These are phyloP conservation scores for Gephyroberyx darwinii DNA, from an alignment of 2,797 vertebrate genomes.

Conservation along the genomic window DNA sequence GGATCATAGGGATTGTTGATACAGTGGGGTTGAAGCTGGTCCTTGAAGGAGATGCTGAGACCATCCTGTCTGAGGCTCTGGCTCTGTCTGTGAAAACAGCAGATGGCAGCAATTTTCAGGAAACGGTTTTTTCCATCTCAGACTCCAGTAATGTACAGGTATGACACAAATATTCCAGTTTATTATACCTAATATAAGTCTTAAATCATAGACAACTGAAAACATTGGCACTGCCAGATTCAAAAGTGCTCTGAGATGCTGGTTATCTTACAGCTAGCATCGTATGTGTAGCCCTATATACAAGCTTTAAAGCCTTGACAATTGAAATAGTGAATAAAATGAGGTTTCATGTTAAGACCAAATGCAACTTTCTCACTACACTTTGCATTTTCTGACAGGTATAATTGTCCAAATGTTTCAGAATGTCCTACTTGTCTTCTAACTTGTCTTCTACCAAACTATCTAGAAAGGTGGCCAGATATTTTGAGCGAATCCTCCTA, in stretches of 20 bases:
- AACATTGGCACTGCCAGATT: no score
- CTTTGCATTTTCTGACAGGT: background rate
- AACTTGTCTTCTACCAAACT: background rate
- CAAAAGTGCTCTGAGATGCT: no score
- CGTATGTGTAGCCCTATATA: no score
- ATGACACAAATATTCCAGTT: background rate
- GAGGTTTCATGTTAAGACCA: background rate
- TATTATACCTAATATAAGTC: background rate
- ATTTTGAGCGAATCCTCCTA: no score
- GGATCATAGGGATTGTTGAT: constrained; percentile 90
- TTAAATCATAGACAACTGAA: no score
- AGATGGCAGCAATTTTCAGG: constrained; percentile 79
- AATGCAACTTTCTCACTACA: background rate
- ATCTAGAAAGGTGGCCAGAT: background rate
- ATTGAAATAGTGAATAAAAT: no score
- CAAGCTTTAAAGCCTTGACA: no score
- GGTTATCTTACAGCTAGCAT: no score
- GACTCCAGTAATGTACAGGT: constrained; percentile 87
- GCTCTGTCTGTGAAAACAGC: constrained; percentile 87
- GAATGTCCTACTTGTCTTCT: background rate
- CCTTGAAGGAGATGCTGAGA: constrained; percentile 68
- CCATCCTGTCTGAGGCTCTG: constrained; percentile 81
- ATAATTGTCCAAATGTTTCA: background rate
- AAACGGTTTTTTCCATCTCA: constrained; percentile 85
- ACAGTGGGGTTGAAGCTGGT: constrained; percentile 90